phyloP scores from a whole-genome alignment of 2,797 vertebrate species.

The Scolopax bukidnonensis region DNA sequence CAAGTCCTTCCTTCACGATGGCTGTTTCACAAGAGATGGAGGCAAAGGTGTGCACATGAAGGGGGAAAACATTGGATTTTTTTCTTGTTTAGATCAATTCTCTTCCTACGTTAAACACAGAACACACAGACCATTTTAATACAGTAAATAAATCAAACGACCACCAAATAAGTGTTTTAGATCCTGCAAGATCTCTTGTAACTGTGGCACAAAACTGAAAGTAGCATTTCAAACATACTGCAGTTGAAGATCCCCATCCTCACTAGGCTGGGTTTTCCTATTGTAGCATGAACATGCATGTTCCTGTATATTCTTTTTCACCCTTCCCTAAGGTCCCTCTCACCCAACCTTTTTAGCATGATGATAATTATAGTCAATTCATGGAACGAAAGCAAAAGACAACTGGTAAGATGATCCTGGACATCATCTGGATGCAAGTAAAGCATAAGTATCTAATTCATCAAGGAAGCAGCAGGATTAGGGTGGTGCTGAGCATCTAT shows the following conservation, averaged over 20 bases:
- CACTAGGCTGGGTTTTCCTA: background rate
- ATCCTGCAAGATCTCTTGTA: background rate
- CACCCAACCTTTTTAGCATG: background rate
- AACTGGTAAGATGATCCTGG: conserved; percentile 33
- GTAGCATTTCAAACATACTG: background rate
- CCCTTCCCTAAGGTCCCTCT: background rate
- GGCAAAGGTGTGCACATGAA: background rate
- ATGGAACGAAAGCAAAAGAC: conserved; percentile 27
- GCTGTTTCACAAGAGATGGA: background rate
- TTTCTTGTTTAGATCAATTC: background rate
- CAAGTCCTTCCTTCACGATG: background rate
- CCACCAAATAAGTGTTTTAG: background rate
- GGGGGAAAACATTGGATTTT: background rate
- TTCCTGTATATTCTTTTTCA: background rate
- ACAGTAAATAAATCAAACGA: background rate
- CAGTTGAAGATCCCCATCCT: background rate
- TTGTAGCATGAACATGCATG: background rate
- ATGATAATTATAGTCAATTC: conserved; percentile 34
- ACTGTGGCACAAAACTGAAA: background rate
- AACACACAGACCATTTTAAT: background rate
- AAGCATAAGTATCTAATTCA: conserved; percentile 54
- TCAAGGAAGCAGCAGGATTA: conserved; percentile 32
- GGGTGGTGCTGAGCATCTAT: background rate
- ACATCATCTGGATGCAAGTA: conserved; percentile 44
- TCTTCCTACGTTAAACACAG: background rate